phyloP scores from a whole-genome alignment of 1,140 invertebrate genomes.

The Hypothenemus hampei region DNA sequence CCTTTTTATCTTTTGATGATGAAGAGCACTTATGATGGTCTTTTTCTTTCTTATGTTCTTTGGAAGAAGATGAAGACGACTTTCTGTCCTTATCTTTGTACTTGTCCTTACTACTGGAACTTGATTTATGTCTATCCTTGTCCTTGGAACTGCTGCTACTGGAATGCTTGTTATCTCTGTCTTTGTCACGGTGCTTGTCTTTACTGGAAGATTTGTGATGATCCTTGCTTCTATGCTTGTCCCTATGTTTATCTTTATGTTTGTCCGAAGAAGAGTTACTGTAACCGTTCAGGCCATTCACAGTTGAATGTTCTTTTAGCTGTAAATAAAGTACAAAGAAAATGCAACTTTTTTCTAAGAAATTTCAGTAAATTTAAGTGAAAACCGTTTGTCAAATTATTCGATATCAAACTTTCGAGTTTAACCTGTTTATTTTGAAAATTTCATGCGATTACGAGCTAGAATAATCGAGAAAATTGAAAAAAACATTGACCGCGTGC shows the following conservation, averaged over 20 bases:
- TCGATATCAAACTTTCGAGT: too few relatives aligned
- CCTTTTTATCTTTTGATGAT: conserved; percentile 50
- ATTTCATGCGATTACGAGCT: too few relatives aligned
- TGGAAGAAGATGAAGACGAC: conserved; percentile 35
- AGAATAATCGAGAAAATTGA: too few relatives aligned
- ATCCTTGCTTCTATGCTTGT: conserved; percentile 59
- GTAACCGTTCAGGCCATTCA: conserved; percentile 68
- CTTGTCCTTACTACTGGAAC: conserved; percentile 37
- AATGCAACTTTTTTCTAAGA: too few relatives aligned
- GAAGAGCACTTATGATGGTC: conserved; percentile 53
- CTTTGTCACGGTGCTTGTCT: conserved; percentile 46
- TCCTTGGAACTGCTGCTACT: conserved; percentile 48
- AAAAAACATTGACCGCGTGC: too few relatives aligned
- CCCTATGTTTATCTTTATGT: conserved; percentile 66
- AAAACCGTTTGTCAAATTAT: too few relatives aligned
- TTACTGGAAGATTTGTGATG: conserved; percentile 54
- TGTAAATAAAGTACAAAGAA: too few relatives aligned
- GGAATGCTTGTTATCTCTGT: conserved; percentile 37
- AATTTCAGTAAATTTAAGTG: too few relatives aligned
- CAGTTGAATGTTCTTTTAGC: too few relatives aligned
- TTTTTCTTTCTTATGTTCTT: conserved; percentile 44
- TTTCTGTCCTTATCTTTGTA: conserved; percentile 45
- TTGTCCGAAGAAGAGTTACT: too few relatives aligned
- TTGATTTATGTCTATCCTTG: conserved; percentile 35
- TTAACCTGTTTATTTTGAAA: too few relatives aligned